A percentile compares a stretch with the other conserved stretches of the same genome.
Conservation (phyloP, 2,888 invertebrate genomes). For the Parasteatoda lunata region DNA sequence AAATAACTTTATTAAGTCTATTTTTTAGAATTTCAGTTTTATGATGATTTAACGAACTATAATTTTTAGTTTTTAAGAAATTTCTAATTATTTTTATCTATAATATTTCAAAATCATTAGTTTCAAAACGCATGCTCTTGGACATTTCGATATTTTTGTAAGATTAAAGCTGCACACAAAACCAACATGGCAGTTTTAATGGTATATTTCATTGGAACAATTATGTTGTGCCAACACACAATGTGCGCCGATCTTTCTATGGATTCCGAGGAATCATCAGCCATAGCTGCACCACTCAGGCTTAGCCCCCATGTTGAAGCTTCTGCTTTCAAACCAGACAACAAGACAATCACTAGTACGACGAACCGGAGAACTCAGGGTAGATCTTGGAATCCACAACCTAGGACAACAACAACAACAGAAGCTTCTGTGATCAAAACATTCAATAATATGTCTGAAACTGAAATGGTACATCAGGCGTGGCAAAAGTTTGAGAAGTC, state of each 20-base stretch:
- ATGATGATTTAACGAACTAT: too few species aligned
- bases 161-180: too few species aligned
- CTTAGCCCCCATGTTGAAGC: conserved; percentile 42
- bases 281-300: not conserved
- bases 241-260: conserved; percentile 1
- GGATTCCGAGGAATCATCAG: conserved; percentile 7
- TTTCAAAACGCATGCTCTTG: too few species aligned
- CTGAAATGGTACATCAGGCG: conserved; percentile 30
- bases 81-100: too few species aligned
- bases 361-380: conserved; percentile 12
- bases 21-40: too few species aligned
- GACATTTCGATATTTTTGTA: too few species aligned
- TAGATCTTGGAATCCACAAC: conserved; percentile 24
- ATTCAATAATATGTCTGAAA: conserved; percentile 31
- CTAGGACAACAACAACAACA: not conserved
- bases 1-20: too few species aligned
- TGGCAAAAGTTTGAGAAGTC: conserved; percentile 53
- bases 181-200: not conserved
- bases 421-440: not conserved
- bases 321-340: not conserved
- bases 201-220: not conserved
- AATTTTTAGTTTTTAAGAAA: too few species aligned
- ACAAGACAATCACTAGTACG: not conserved
- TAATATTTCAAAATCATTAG: too few species aligned
- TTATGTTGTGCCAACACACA: not conserved